Conservation (phyloP, 2,888 invertebrate genomes). For the Pammene aurita region DNA sequence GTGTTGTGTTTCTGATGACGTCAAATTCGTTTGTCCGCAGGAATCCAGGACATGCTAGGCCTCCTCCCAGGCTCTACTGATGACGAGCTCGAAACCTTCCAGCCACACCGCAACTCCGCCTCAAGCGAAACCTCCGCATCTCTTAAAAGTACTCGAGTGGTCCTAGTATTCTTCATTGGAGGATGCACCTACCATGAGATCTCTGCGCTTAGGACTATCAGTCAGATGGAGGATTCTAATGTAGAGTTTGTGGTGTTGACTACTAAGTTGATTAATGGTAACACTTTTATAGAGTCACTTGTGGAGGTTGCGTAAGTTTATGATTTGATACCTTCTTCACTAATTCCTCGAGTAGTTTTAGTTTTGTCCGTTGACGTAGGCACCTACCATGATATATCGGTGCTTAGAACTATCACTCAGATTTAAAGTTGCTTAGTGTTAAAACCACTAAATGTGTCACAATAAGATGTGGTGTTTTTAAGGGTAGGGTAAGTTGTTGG, state of each 20-base stretch:
- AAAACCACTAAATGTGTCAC: too few species aligned
- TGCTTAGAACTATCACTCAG: too few species aligned
- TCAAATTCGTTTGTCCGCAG: slow-evolving; percentile 56
- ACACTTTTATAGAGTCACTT: slow-evolving; percentile 90
- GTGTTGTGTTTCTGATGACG: too few species aligned
- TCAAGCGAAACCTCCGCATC: slow-evolving; percentile 83
- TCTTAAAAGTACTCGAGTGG: slow-evolving; percentile 86
- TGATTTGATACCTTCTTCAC: not conserved
- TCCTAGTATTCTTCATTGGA: slow-evolving; percentile 97
- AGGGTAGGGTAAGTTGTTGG: too few species aligned
- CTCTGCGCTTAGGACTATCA: slow-evolving; percentile 88
- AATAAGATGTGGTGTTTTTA: too few species aligned
- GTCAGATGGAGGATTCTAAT: slow-evolving; percentile 90
- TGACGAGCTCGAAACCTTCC: slow-evolving; percentile 85
- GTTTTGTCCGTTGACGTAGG: too few species aligned
- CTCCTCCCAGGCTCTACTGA: slow-evolving; percentile 91
- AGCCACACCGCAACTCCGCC: slow-evolving; percentile 82
- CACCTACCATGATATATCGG: too few species aligned
- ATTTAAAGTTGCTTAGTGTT: too few species aligned
- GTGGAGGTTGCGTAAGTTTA: slow-evolving; percentile 77
- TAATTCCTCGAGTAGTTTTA: not conserved
- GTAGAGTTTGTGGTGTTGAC: slow-evolving; percentile 96
- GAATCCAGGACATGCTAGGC: slow-evolving; percentile 92
- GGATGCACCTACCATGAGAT: slow-evolving; percentile 98
- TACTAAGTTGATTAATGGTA: slow-evolving; percentile 96